Evolutionary conservation across 2,113 vertebrate genomes (phyloP).

Genomic region (Catharus minimus): DNA sequence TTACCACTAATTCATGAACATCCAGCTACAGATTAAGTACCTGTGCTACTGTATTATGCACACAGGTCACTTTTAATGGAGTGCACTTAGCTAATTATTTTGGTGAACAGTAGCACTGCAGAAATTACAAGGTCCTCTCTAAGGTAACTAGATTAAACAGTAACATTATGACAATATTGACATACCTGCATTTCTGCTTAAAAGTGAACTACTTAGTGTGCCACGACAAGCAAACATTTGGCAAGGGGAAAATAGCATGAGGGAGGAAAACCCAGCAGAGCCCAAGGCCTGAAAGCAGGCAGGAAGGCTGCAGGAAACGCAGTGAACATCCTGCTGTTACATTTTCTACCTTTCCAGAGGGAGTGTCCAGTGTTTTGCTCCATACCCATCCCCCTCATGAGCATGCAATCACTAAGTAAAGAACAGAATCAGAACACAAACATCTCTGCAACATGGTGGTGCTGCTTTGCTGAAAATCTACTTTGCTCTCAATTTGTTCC

Average conservation of each 20-base stretch:
- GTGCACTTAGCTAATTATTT: neutral
- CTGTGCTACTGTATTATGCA: neutral
- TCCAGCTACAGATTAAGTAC: neutral
- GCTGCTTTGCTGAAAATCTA: neutral
- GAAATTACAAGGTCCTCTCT: neutral
- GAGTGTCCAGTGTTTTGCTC: neutral
- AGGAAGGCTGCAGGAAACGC: neutral
- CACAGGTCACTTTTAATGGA: neutral
- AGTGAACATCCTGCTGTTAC: neutral
- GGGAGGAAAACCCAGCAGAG: neutral
- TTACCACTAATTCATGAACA: neutral
- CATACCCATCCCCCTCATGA: neutral
- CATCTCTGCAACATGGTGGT: neutral
- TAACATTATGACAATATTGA: constrained; percentile 44
- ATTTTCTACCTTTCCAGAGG: neutral
- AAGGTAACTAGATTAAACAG: constrained; percentile 35
- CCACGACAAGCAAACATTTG: neutral
- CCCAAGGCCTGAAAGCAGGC: neutral
- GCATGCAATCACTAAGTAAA: neutral
- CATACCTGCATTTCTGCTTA: neutral
- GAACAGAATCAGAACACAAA: neutral
- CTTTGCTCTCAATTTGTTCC: neutral
- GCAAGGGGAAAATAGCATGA: neutral
- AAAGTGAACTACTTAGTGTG: neutral
- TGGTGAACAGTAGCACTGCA: neutral